Percentiles rank a stretch among this genome's conserved stretches.
phyloP scores from a whole-genome alignment of 1,140 invertebrate genomes.

The Pseudoatta argentina region DNA sequence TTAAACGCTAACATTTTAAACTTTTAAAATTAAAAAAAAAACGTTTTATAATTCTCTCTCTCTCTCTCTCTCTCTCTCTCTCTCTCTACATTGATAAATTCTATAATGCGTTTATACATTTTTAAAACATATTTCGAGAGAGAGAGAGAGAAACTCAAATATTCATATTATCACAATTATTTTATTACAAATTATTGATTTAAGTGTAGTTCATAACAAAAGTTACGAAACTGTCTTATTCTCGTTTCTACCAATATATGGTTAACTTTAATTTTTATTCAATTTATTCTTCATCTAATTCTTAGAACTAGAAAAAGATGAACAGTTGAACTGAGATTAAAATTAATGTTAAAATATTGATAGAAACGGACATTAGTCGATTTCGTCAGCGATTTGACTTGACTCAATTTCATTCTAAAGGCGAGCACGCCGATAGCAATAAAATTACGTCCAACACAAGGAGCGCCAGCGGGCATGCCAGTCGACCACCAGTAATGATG shows the following conservation, averaged over 20 bases:
- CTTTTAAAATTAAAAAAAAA: conserved; percentile 45
- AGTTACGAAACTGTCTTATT: neutral
- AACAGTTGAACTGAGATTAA: too few species aligned
- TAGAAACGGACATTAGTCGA: neutral
- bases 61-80: neutral
- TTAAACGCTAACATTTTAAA: conserved; percentile 47
- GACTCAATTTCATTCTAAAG: conserved; percentile 18
- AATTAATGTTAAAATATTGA: too few species aligned
- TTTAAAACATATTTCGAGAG: neutral
- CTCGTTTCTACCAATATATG: too few species aligned
- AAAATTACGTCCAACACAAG: conserved; percentile 78
- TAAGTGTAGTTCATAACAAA: conserved; percentile 21
- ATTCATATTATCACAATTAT: conserved; percentile 34
- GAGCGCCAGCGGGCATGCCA: conserved; percentile 73
- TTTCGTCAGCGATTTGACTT: conserved; percentile 56
- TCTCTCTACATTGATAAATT: neutral
- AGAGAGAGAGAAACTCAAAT: neutral
- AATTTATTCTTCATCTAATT: too few species aligned
- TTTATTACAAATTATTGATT: conserved; percentile 45
- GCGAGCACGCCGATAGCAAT: conserved; percentile 75
- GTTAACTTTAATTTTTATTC: too few species aligned
- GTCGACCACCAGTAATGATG: conserved; percentile 76
- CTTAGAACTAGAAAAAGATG: too few species aligned
- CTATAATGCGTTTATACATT: neutral
- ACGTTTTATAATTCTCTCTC: neutral